Evolutionary conservation across 2,113 vertebrate species (phyloP), one percentile per base, ranked within the genome.

Genomic region (Erinaceus europaeus): DNA sequence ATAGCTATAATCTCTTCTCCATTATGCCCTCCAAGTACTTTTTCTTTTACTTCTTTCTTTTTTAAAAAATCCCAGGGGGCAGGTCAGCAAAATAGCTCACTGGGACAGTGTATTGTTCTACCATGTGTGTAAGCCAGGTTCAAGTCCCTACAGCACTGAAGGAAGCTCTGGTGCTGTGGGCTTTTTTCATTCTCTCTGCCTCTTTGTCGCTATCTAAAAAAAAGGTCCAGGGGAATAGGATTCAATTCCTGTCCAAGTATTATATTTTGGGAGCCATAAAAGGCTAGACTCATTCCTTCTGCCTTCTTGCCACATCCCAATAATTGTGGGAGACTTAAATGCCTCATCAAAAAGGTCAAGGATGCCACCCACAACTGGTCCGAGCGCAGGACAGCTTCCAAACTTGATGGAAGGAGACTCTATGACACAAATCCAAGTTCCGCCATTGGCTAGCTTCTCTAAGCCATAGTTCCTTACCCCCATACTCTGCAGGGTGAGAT

Each of bases 321-420:
- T 85, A 69, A 25, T 68, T 84, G 10, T 17, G 10, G 67, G 65
- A 79, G 29, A 42, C 68, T 68, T 42, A 15, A 81, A 55, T 46
- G 40, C 25, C 29, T 77, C 50, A 12, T 52, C 38, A 25, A 64
- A 2, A 9, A 52, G 9, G 20, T 46, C 27, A 59, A n/a, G 14
- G 18, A 3, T 72, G 32, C 55, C 27, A 27, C 21, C 8, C 29
- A 2, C 15, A 67, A 34, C 18, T 11, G 11, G 17, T 40, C n/a
- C 65, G 6, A 67, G 0, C 44, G 36, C 20, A 46, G 3, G 67
- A 38, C 14, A 21, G 29, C 29, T 9, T 6, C 32, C n/a, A 76
- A 68, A 23, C 20, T 8, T 29, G 9, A 53, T 3, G 1, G 40
- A 77, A 9, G 3, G 12, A 23, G 11, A 38, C 27, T 38, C 38